phyloP scores from a whole-genome alignment of 2,888 invertebrate species.

The Epirrhoe alternata region DNA sequence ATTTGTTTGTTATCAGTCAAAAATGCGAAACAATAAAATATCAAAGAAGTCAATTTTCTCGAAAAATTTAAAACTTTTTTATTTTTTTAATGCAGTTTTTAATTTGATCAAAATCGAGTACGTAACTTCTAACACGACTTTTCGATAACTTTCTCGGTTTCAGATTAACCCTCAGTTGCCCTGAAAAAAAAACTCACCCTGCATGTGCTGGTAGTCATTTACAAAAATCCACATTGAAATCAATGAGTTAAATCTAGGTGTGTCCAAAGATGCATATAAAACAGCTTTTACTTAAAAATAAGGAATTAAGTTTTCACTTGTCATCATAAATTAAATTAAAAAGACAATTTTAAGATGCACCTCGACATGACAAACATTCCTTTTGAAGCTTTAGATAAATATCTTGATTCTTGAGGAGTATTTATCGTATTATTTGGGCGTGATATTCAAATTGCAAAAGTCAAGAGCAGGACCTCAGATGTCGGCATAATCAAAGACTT shows the following conservation, averaged over 20 bases:
- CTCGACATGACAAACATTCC: constrained; percentile 28
- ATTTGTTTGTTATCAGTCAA: too few species aligned
- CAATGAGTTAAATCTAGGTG: constrained; percentile 4
- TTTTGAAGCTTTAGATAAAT: constrained; percentile 36
- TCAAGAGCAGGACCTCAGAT: constrained; percentile 57
- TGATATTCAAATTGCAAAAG: constrained; percentile 56
- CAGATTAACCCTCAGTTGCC: too few species aligned
- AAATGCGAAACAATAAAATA: too few species aligned
- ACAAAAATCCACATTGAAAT: not conserved
- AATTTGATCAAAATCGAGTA: too few species aligned
- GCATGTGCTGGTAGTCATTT: too few species aligned
- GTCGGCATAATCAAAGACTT: constrained; percentile 36
- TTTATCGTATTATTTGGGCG: constrained; percentile 39
- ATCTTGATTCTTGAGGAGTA: constrained; percentile 42
- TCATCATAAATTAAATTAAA: constrained; percentile 35
- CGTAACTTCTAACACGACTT: too few species aligned
- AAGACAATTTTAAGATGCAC: constrained; percentile 35
- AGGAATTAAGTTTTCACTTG: constrained; percentile 33
- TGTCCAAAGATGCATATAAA: constrained; percentile 13
- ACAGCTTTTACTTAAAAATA: constrained; percentile 15
- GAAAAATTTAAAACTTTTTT: too few species aligned
- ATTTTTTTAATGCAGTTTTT: too few species aligned
- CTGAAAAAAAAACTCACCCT: too few species aligned
- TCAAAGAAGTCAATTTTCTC: too few species aligned
- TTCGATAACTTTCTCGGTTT: too few species aligned